phyloP scores from a whole-genome alignment of 2,113 vertebrate species.

The Semnornis frantzii region DNA sequence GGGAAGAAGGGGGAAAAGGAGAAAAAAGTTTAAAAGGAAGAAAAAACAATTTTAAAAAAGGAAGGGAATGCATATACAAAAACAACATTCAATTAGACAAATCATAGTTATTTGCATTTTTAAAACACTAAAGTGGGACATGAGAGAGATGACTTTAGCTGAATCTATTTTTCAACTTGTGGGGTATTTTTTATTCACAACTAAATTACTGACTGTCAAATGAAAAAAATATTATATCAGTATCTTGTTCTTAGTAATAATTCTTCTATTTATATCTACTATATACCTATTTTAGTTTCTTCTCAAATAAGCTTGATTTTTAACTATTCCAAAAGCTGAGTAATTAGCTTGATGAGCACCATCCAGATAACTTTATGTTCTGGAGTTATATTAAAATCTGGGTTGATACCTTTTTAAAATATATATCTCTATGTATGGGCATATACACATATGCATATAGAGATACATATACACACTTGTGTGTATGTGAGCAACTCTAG shows the following conservation, averaged over 20 bases:
- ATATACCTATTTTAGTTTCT: background rate
- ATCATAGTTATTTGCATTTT: background rate
- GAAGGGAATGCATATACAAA: background rate
- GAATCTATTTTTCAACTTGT: background rate
- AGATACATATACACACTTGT: too few species aligned
- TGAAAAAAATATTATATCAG: too few species aligned
- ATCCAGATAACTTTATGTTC: background rate
- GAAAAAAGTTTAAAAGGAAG: background rate
- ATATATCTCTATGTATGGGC: background rate
- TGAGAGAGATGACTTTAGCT: background rate
- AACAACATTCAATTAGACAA: background rate
- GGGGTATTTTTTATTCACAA: background rate
- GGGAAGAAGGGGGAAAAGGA: background rate
- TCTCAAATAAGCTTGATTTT: background rate
- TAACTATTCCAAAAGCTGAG: background rate
- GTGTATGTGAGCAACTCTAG: too few species aligned
- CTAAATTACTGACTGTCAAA: background rate
- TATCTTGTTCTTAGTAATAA: too few species aligned
- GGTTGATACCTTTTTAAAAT: background rate
- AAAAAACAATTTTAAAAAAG: too few species aligned
- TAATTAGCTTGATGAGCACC: background rate
- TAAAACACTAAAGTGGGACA: background rate
- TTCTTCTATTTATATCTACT: background rate
- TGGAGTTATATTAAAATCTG: background rate
- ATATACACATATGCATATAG: too few species aligned